Conservation (phyloP, 2,797 vertebrate species). For the Acanthurus leucopareius region DNA sequence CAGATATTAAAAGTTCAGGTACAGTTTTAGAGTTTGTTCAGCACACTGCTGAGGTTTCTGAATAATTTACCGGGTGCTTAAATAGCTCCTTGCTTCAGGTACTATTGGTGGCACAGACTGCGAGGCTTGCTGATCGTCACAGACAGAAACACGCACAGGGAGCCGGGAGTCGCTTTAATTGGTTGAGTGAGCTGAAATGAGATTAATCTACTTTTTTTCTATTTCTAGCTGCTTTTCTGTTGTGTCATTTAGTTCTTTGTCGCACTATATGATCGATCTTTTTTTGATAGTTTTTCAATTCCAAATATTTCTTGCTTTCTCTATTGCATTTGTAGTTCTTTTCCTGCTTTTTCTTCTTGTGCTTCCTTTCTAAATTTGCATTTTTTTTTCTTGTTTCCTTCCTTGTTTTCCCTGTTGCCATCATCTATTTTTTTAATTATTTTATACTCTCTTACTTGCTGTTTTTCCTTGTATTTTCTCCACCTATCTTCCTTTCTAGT, state of each 20-base stretch:
- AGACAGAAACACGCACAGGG: slow-evolving; percentile 30
- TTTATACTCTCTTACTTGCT: not conserved
- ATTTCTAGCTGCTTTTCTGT: slow-evolving; percentile 13
- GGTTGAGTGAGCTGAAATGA: slow-evolving; percentile 69
- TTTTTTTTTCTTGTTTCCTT: slow-evolving; percentile 2
- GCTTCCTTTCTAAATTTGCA: slow-evolving; percentile 6
- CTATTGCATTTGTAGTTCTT: slow-evolving; percentile 2
- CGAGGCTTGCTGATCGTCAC: slow-evolving; percentile 45
- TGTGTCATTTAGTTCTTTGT: not conserved
- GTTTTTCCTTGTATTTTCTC: slow-evolving; percentile 16
- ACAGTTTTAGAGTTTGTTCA: slow-evolving; percentile 65
- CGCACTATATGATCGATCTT: not conserved
- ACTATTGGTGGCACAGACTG: slow-evolving; percentile 47
- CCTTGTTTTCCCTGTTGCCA: slow-evolving; percentile 12
- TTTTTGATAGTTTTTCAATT: not conserved
- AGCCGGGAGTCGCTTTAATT: slow-evolving; percentile 54
- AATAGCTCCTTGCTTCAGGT: slow-evolving; percentile 76
- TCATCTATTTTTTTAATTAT: not conserved
- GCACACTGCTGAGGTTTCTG: slow-evolving; percentile 60
- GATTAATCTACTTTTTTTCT: slow-evolving; percentile 37
- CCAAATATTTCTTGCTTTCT: not conserved
- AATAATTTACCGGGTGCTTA: slow-evolving; percentile 77
- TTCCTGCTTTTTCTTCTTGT: slow-evolving; percentile 1
- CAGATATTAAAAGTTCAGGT: slow-evolving; percentile 65
- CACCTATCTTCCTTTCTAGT: slow-evolving; percentile 40